Conservation (phyloP, 2,113 vertebrate genomes). For the Epinephelus moara region DNA sequence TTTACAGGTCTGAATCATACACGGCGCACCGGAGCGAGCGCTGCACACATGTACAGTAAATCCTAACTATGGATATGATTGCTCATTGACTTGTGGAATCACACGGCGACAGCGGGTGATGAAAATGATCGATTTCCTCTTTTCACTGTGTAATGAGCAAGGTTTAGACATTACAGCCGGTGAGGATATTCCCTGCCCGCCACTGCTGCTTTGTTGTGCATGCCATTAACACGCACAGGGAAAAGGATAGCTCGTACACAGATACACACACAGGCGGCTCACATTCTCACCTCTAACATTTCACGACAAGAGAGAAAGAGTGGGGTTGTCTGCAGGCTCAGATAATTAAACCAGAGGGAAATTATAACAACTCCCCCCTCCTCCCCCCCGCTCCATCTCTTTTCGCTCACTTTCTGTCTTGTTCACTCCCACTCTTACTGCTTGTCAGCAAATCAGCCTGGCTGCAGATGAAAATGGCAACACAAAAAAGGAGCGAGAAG, state of each 20-base stretch:
- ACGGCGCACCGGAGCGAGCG: neutral
- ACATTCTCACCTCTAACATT: conserved; percentile 68
- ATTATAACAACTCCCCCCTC: conserved; percentile 50
- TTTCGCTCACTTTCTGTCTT: conserved; percentile 31
- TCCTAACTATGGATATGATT: conserved; percentile 41
- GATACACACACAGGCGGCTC: conserved; percentile 8
- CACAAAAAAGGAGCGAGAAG: conserved; percentile 24
- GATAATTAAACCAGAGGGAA: conserved; percentile 84
- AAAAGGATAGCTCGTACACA: conserved; percentile 8
- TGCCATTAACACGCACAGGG: conserved; percentile 23
- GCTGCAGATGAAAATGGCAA: conserved; percentile 59
- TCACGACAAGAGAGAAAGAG: conserved; percentile 48
- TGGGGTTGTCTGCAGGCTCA: conserved; percentile 45
- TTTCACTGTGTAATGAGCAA: conserved; percentile 44
- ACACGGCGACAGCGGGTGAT: conserved; percentile 44
- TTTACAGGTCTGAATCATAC: conserved; percentile 5
- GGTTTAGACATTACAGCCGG: conserved; percentile 49
- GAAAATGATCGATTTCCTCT: conserved; percentile 60
- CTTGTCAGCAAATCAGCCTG: conserved; percentile 61
- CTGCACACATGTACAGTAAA: conserved; percentile 29
- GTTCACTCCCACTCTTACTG: conserved; percentile 32
- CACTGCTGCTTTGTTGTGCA: conserved; percentile 31
- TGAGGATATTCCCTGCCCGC: conserved; percentile 35
- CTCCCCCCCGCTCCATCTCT: neutral
- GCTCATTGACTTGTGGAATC: conserved; percentile 46